Base-by-base conservation (phyloP, 2,888 invertebrate species). In the Drosophila paracracens region DNA sequence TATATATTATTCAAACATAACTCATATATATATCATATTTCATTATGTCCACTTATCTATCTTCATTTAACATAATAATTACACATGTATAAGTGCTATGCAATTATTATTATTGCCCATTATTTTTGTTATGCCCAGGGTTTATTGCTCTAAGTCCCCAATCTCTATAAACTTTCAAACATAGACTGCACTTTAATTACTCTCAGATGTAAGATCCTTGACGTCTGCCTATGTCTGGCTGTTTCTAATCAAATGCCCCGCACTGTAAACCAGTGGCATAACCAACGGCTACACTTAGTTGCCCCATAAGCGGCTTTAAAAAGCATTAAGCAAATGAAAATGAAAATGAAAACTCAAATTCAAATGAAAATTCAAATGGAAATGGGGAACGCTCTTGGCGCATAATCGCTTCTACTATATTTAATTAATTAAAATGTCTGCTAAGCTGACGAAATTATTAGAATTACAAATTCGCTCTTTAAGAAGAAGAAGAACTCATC, bases 321-420 rank as follows among this genome's bases (percentile, higher is more conserved):
- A 74, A 73, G 79, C 89, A 87, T 87, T 89, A 84, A 56, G 72
- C 74, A 86, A 87, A 84, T 84, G 84, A 89, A 86, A 83, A 75
- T 79, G 68, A 52, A 72, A 72, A 73, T 59, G 31, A 54, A 74
- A 72, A 73, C 56, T 76, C 74, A 75, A 81, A 74, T 71, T 2
- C 10, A 86, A 83, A 75, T 79, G 68, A 43, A 74, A 70, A 73
- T 59, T 78, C 76, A 75, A 81, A 74, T 74, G 66, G 27, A 56
- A 75, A 76, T 74, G 62, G 40, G 35, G 58, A 66, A 72, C 65
- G 70, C 43, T 11, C n/a, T 11, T 11, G 25, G 59, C 65, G 68
- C 58, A 74, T 72, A 63, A 63, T 46, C 63, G 57, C 27, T 50
- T 63, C 35, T 63, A 58, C 58, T 21, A 51, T 60, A 67, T 85